Percentiles rank a stretch among this genome's conserved stretches.
Evolutionary conservation across 2,888 invertebrate species (phyloP).

Genomic region (Sicus ferrugineus): DNA sequence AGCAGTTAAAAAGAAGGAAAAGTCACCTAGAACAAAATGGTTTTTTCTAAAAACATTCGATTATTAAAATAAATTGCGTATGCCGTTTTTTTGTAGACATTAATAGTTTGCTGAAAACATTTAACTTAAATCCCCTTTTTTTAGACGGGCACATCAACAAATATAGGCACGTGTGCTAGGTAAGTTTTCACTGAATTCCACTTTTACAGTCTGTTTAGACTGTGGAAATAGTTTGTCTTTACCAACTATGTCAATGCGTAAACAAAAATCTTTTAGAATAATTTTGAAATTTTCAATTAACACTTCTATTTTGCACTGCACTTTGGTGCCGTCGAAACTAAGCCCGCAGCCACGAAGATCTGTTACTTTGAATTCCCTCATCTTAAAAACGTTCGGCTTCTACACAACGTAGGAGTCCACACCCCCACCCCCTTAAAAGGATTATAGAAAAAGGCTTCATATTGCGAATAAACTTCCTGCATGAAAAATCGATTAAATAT

Average conservation of each 20-base stretch:
- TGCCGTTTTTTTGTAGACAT: neutral
- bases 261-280: slow-evolving; percentile 58
- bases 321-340: slow-evolving; percentile 44
- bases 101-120: neutral
- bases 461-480: slow-evolving; percentile 76
- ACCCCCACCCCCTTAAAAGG: slow-evolving; percentile 82
- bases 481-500: slow-evolving; percentile 39
- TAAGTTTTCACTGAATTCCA: too few relatives aligned
- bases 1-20: too few relatives aligned
- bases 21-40: too few relatives aligned
- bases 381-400: slow-evolving; percentile 73
- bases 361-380: slow-evolving; percentile 77
- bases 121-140: neutral
- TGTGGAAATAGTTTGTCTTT: too few relatives aligned
- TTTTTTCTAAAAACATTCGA: too few relatives aligned
- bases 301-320: slow-evolving; percentile 53
- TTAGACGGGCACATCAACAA: neutral
- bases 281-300: slow-evolving; percentile 61
- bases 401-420: slow-evolving; percentile 86
- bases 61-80: neutral
- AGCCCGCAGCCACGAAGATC: slow-evolving; percentile 54
- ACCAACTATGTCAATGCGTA: slow-evolving; percentile 51
- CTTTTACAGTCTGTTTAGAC: too few relatives aligned
- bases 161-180: too few relatives aligned
- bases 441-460: slow-evolving; percentile 90